These are phyloP conservation scores for Lutraria lutraria DNA, from an alignment of 2,888 invertebrate species.

Conservation along the genomic window DNA sequence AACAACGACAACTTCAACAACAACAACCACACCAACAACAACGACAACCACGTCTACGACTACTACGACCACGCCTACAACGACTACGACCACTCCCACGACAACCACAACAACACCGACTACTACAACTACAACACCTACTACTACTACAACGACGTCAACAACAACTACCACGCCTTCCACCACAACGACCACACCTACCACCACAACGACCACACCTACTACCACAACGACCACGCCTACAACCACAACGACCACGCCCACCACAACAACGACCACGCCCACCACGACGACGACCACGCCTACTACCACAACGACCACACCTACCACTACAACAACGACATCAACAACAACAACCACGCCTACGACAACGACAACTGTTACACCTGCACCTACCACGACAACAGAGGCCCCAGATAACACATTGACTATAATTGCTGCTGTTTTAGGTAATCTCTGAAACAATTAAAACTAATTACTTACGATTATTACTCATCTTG, in stretches of 20 bases:
- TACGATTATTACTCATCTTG: too few species aligned
- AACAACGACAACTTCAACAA: conserved; percentile 41
- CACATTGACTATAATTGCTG: conserved; percentile 45
- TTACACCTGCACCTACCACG: conserved; percentile 37
- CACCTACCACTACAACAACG: conserved; percentile 45
- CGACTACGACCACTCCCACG: conserved; percentile 42
- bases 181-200: conserved; percentile 39
- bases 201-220: conserved; percentile 47
- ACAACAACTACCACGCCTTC: conserved; percentile 44
- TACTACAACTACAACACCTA: conserved; percentile 40
- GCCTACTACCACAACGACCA: conserved; percentile 41
- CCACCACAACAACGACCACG: conserved; percentile 35
- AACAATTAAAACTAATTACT: too few species aligned
- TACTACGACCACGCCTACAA: conserved; percentile 39
- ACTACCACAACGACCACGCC: conserved; percentile 43
- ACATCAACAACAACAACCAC: conserved; percentile 45
- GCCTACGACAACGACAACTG: conserved; percentile 39
- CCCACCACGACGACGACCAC: conserved; percentile 43
- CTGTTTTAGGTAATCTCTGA: conserved; percentile 44
- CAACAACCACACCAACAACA: conserved; percentile 41
- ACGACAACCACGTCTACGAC: conserved; percentile 41
- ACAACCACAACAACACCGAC: conserved; percentile 47
- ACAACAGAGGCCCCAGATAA: conserved; percentile 42
- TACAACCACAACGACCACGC: conserved; percentile 32
- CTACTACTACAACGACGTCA: conserved; percentile 47